Evolutionary conservation across 2,113 vertebrate genomes (phyloP).

Genomic region (Apus apus): DNA sequence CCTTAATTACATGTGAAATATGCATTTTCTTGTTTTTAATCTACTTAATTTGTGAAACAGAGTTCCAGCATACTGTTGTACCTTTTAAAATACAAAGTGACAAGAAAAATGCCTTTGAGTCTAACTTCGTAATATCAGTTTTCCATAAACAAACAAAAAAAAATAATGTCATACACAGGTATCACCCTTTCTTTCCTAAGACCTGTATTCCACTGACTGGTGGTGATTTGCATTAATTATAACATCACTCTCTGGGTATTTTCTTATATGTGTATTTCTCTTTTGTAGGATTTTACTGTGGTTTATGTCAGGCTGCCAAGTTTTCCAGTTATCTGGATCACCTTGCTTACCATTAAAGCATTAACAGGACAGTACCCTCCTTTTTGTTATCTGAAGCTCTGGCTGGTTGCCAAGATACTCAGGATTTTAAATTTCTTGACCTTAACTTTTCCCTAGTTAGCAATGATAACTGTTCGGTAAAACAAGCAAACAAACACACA

Average conservation of each 20-base stretch:
- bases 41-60: neutral
- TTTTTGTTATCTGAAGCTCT: neutral
- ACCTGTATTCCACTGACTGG: neutral
- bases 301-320: neutral
- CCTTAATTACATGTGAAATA: neutral
- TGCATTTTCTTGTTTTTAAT: neutral
- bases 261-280: neutral
- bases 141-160: neutral
- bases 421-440: neutral
- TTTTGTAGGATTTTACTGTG: neutral
- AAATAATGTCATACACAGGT: neutral
- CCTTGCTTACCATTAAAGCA: neutral
- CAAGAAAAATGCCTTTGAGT: neutral
- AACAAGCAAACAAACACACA: no score
- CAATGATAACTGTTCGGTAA: neutral
- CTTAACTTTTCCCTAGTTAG: neutral
- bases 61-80: neutral
- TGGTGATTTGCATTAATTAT: neutral
- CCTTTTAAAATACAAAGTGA: neutral
- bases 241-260: neutral
- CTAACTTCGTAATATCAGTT: neutral
- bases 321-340: neutral
- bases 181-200: neutral
- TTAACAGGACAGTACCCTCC: neutral
- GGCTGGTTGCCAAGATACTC: neutral